Percentiles rank a stretch among this genome's conserved stretches.
These are phyloP conservation scores for Python bivittatus DNA, from an alignment of 2,113 vertebrate species.

Conservation along the genomic window DNA sequence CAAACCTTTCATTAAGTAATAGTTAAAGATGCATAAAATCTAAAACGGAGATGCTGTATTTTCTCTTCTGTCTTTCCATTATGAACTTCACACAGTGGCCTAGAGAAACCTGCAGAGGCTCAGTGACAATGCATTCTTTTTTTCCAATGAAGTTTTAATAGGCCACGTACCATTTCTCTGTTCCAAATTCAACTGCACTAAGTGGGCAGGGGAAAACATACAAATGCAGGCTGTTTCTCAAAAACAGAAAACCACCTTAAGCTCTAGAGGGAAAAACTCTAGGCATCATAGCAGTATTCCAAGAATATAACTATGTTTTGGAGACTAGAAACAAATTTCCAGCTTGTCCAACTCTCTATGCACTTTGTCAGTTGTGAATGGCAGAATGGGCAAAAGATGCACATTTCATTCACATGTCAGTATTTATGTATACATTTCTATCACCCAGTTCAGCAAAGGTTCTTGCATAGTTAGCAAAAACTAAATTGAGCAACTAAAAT, in stretches of 20 bases:
- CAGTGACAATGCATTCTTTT: conserved; percentile 35
- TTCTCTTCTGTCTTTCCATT: conserved; percentile 65
- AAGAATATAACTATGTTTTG: neutral
- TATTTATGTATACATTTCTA: neutral
- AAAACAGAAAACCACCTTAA: conserved; percentile 2
- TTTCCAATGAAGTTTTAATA: conserved; percentile 58
- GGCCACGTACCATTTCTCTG: conserved; percentile 34
- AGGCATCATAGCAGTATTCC: neutral
- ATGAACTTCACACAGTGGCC: conserved; percentile 56
- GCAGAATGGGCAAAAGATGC: neutral
- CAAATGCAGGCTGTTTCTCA: conserved; percentile 30
- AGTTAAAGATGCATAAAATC: conserved; percentile 94
- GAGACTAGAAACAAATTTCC: neutral
- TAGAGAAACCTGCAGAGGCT: conserved; percentile 47
- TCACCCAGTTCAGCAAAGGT: neutral
- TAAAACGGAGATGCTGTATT: conserved; percentile 73
- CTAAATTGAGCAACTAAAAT: no score
- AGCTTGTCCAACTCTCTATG: neutral
- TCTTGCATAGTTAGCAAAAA: no score
- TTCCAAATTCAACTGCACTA: conserved; percentile 10
- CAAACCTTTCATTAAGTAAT: conserved; percentile 84
- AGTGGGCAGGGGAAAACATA: conserved; percentile 41
- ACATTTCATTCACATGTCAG: neutral
- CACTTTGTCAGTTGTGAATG: neutral
- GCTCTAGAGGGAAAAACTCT: neutral